Percentiles rank a stretch among this genome's conserved stretches.
phyloP scores from a whole-genome alignment of 2,797 vertebrate genomes.

The Xyrichtys novacula region DNA sequence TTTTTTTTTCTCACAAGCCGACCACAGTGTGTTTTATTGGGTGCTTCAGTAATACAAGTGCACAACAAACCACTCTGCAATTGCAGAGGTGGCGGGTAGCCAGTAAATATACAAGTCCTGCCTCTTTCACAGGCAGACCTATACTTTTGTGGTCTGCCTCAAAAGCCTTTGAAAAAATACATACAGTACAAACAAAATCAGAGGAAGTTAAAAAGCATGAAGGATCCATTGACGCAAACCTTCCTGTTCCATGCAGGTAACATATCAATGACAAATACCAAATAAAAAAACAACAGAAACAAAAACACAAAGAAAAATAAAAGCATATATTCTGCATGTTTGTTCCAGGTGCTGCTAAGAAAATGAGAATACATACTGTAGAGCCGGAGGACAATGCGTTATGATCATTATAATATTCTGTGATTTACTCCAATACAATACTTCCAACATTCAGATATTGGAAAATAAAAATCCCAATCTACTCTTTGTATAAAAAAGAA shows the following conservation, averaged over 20 bases:
- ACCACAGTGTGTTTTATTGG: slow-evolving; percentile 98
- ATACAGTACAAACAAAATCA: slow-evolving; percentile 87
- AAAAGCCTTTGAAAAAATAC: slow-evolving; percentile 90
- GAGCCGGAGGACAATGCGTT: slow-evolving; percentile 86
- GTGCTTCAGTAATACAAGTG: slow-evolving; percentile 99
- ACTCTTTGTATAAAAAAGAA: slow-evolving; percentile 91
- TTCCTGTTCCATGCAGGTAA: slow-evolving; percentile 96
- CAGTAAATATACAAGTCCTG: slow-evolving; percentile 98
- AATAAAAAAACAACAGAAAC: slow-evolving; percentile 89
- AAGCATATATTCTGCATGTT: slow-evolving; percentile 91
- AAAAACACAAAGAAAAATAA: slow-evolving; percentile 82
- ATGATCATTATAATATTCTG: slow-evolving; percentile 86
- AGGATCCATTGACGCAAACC: slow-evolving; percentile 87
- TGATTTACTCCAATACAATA: slow-evolving; percentile 90
- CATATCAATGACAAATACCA: slow-evolving; percentile 89
- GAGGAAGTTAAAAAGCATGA: slow-evolving; percentile 85
- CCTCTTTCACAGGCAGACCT: slow-evolving; percentile 91
- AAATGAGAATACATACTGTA: slow-evolving; percentile 90
- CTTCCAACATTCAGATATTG: slow-evolving; percentile 94
- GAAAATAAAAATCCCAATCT: slow-evolving; percentile 94
- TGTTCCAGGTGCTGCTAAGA: slow-evolving; percentile 89
- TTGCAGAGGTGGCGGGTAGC: slow-evolving; percentile 94
- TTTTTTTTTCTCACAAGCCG: slow-evolving; percentile 80
- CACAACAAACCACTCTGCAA: slow-evolving; percentile 96
- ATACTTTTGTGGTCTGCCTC: slow-evolving; percentile 91